Conservation (phyloP, 2,113 vertebrate genomes). For the human (Homo sapiens) region DNA sequence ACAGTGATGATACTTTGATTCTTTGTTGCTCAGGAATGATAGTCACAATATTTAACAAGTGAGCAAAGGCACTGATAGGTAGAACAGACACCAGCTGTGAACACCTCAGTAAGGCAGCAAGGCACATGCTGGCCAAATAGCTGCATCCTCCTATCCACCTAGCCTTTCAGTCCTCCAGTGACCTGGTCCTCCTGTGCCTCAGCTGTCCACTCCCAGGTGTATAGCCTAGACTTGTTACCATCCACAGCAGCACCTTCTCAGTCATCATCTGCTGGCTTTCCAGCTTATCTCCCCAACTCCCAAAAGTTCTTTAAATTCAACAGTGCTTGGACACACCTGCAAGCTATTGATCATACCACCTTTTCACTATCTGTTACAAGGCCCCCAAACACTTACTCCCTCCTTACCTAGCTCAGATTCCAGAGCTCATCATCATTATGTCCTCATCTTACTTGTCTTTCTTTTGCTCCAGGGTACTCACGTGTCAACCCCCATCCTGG, state of each 20-base stretch:
- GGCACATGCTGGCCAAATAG: background rate
- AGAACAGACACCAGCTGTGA: background rate
- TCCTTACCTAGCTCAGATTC: background rate
- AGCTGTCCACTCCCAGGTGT: background rate
- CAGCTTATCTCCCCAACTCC: background rate
- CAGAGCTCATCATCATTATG: too few species aligned
- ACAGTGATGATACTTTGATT: background rate
- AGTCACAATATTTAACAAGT: background rate
- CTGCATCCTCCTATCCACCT: too few species aligned
- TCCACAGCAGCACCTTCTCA: background rate
- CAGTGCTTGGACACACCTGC: background rate
- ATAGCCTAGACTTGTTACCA: background rate
- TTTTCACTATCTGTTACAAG: background rate
- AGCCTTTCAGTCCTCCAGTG: background rate
- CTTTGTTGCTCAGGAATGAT: background rate
- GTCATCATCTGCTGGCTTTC: background rate
- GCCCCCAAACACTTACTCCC: background rate
- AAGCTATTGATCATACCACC: background rate
- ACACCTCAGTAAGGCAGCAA: background rate
- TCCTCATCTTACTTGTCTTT: background rate
- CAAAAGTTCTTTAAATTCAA: background rate
- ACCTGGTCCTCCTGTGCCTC: background rate
- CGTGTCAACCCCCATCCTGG: background rate
- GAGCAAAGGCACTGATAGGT: background rate
- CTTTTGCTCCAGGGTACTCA: background rate